These are phyloP conservation scores for Cotesia chilonis DNA, from an alignment of 1,140 invertebrate genomes.

Conservation along the genomic window DNA sequence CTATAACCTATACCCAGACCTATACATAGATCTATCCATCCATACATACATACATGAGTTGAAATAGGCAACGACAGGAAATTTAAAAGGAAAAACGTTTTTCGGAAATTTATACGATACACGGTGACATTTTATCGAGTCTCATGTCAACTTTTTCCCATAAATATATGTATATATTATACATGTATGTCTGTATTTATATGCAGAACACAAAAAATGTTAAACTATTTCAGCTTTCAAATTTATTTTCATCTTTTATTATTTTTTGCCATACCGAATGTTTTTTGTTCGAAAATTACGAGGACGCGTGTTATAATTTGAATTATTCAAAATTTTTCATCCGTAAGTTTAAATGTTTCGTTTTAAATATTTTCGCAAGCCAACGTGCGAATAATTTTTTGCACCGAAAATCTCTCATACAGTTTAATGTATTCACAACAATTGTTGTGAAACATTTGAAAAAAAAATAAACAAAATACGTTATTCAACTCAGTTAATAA, in stretches of 20 bases:
- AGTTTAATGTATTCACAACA: background rate
- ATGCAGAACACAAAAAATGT: constrained; percentile 29
- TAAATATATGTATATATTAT: constrained; percentile 27
- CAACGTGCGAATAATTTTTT: constrained; percentile 26
- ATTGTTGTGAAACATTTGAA: background rate
- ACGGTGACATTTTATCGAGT: constrained; percentile 25
- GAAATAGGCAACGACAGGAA: constrained; percentile 9
- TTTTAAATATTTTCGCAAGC: too few species aligned
- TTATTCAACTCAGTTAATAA: too few species aligned
- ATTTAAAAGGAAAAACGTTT: constrained; percentile 23
- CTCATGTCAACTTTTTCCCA: constrained; percentile 5
- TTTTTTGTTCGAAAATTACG: constrained; percentile 7
- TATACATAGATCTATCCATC: too few species aligned
- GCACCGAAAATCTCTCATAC: background rate
- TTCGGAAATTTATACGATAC: constrained; percentile 22
- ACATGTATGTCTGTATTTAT: constrained; percentile 29
- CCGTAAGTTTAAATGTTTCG: background rate
- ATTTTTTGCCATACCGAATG: background rate
- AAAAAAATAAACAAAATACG: background rate
- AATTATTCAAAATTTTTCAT: constrained; percentile 33
- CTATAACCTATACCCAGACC: too few species aligned
- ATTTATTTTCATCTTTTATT: background rate
- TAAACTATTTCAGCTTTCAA: constrained; percentile 20
- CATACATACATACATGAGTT: background rate
- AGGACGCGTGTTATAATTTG: constrained; percentile 23